Conservation (phyloP, 2,888 invertebrate genomes). For the Venusia cambrica region DNA sequence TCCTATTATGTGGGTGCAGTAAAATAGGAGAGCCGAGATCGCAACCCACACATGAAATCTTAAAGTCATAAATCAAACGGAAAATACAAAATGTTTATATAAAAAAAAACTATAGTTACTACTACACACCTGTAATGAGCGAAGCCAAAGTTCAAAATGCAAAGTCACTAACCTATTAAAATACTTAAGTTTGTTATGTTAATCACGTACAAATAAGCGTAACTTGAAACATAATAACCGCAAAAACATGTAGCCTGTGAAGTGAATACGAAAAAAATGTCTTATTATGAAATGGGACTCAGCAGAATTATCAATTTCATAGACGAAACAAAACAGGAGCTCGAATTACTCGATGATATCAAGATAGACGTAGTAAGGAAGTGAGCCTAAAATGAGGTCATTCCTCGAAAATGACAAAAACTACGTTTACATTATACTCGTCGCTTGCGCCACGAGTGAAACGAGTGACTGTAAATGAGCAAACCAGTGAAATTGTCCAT, state of each 20-base stretch:
- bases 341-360: slow-evolving; percentile 15
- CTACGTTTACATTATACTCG: slow-evolving; percentile 13
- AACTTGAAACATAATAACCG: slow-evolving; percentile 5
- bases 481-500: slow-evolving; percentile 5
- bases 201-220: slow-evolving; percentile 14
- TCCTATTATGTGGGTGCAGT: slow-evolving; percentile 25
- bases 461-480: slow-evolving; percentile 7
- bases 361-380: slow-evolving; percentile 24
- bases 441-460: too few relatives aligned
- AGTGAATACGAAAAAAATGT: slow-evolving; percentile 2
- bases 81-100: slow-evolving; percentile 6
- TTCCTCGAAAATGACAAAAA: slow-evolving; percentile 16
- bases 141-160: slow-evolving; percentile 14
- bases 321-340: slow-evolving; percentile 24
- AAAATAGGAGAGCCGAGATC: slow-evolving; percentile 13
- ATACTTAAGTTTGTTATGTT: slow-evolving; percentile 5
- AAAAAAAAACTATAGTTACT: slow-evolving; percentile 4
- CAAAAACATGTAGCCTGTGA: slow-evolving; percentile 6
- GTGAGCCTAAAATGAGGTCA: slow-evolving; percentile 15
- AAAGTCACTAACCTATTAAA: slow-evolving; percentile 14
- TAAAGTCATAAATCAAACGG: slow-evolving; percentile 1
- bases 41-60: slow-evolving; percentile 15
- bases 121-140: slow-evolving; percentile 10
- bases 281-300: too few relatives aligned
- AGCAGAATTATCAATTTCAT: too few relatives aligned